Percentiles rank a stretch among this genome's conserved stretches.
Conservation (phyloP, 2,797 vertebrate genomes). For the Chelmon rostratus region DNA sequence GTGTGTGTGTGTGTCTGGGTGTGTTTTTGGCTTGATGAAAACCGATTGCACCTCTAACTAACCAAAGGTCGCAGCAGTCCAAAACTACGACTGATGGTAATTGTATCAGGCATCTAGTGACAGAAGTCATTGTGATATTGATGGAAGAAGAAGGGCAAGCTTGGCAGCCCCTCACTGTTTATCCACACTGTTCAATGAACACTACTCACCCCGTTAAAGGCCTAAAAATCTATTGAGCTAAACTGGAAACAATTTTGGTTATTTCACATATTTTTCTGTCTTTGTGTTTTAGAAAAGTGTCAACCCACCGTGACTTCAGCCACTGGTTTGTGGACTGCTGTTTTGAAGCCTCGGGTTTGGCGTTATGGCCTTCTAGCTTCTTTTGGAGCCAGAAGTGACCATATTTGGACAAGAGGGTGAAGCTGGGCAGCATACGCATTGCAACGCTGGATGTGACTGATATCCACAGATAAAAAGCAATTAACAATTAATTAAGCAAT, state of each 20-base stretch:
- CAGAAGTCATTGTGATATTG: conserved; percentile 31
- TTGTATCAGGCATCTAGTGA: conserved; percentile 32
- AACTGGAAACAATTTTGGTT: not conserved
- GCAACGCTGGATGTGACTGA: no score
- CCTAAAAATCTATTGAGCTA: not conserved
- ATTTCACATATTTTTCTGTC: not conserved
- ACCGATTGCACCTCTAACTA: not conserved
- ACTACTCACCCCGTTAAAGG: not conserved
- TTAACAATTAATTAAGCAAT: no score
- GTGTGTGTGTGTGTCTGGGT: not conserved
- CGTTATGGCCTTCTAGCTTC: no score
- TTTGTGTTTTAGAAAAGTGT: not conserved
- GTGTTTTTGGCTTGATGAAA: conserved; percentile 22
- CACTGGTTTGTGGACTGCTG: no score
- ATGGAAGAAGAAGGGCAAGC: not conserved
- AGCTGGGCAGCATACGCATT: no score
- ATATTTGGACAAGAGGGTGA: no score
- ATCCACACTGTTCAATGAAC: conserved; percentile 1
- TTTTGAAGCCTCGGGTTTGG: no score
- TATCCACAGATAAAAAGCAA: no score
- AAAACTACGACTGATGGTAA: conserved; percentile 23
- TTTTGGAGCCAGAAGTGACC: no score
- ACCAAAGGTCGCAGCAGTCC: conserved; percentile 25
- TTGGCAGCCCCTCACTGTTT: conserved; percentile 12
- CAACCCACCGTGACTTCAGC: no score